Percentiles rank a stretch among this genome's conserved stretches.
These are phyloP conservation scores for Drosophila pseudoananassae DNA, from an alignment of 1,140 invertebrate species.

Conservation along the genomic window DNA sequence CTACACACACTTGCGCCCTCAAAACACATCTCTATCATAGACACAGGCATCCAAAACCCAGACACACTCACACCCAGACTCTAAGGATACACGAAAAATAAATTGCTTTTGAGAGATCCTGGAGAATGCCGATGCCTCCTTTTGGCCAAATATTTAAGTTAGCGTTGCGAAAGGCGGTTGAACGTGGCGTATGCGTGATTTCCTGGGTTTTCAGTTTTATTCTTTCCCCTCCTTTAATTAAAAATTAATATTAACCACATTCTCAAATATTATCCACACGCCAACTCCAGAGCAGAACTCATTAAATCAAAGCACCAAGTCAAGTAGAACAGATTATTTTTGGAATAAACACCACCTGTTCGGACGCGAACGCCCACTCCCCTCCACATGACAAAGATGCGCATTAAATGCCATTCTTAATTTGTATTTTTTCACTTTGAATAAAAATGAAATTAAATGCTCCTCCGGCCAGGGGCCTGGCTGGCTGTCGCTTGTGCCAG, in stretches of 20 bases:
- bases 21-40: background rate
- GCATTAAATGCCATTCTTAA: slow-evolving; percentile 78
- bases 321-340: slow-evolving; percentile 12
- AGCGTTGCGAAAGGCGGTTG: slow-evolving; percentile 30
- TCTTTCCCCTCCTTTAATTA: slow-evolving; percentile 16
- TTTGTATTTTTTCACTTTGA: slow-evolving; percentile 72
- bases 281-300: slow-evolving; percentile 24
- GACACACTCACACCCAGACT: slow-evolving; percentile 17
- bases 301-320: slow-evolving; percentile 34
- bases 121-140: slow-evolving; percentile 25
- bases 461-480: background rate
- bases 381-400: slow-evolving; percentile 65
- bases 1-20: too few relatives aligned
- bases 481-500: slow-evolving; percentile 31
- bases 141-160: slow-evolving; percentile 13
- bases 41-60: slow-evolving; percentile 12
- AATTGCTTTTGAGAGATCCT: slow-evolving; percentile 52
- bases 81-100: slow-evolving; percentile 29
- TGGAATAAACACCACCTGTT: slow-evolving; percentile 29
- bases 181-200: slow-evolving; percentile 57
- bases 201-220: slow-evolving; percentile 4
- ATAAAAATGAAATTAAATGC: slow-evolving; percentile 79
- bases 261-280: background rate
- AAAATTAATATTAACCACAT: slow-evolving; percentile 10
- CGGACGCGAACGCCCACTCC: slow-evolving; percentile 43